Evolutionary conservation across 2,888 invertebrate genomes (phyloP).

Genomic region (Netelia melanura): DNA sequence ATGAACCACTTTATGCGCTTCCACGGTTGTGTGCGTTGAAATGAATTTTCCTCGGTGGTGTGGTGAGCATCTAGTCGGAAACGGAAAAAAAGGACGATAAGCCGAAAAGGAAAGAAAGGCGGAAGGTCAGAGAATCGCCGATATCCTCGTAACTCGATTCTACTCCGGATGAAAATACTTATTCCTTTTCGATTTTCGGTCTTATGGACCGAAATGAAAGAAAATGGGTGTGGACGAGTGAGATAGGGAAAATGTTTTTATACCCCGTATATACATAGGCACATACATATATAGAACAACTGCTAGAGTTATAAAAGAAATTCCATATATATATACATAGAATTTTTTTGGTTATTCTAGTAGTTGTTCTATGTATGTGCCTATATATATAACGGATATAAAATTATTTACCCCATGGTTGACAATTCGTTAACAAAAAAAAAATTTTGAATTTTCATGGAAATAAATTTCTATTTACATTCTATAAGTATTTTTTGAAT

Average conservation of each 20-base stretch:
- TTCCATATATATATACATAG: no score
- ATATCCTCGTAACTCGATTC: background rate
- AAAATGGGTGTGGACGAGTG: background rate
- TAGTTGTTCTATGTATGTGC: no score
- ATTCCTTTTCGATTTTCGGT: background rate
- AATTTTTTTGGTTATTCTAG: no score
- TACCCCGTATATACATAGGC: background rate
- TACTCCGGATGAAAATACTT: background rate
- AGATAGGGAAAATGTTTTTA: background rate
- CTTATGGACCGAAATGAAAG: background rate
- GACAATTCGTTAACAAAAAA: no score
- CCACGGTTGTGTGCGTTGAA: background rate
- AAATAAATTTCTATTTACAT: no score
- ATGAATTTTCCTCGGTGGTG: background rate
- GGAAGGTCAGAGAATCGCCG: background rate
- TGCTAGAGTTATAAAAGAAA: no score
- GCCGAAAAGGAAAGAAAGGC: background rate
- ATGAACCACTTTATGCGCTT: constrained; percentile 18
- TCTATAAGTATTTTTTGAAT: background rate
- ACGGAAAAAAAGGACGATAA: background rate
- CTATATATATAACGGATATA: no score
- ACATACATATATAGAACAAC: background rate
- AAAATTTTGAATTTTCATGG: no score
- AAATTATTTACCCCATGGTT: no score
- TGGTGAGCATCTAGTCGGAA: background rate